phyloP scores from a whole-genome alignment of 2,113 vertebrate species.

The Camelus dromedarius region DNA sequence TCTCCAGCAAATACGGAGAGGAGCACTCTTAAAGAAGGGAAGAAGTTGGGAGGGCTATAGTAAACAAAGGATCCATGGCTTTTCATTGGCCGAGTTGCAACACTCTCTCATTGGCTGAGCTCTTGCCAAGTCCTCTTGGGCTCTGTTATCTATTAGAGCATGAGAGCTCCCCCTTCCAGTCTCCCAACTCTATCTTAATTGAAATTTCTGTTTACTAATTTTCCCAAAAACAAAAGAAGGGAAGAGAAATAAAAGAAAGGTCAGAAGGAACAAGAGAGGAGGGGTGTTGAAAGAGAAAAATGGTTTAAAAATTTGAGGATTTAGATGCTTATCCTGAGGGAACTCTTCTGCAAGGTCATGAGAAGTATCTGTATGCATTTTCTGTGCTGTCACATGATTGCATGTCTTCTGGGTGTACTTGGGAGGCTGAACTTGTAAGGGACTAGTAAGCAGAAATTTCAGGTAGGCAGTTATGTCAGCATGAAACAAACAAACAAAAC shows the following conservation, averaged over 20 bases:
- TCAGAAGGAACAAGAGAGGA: not conserved
- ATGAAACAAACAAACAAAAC: not conserved
- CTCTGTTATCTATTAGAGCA: not conserved
- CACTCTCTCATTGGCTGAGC: not conserved
- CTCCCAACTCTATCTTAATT: not conserved
- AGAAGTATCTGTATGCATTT: not conserved
- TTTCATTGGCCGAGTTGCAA: not conserved
- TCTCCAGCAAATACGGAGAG: not conserved
- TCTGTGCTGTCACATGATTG: not conserved
- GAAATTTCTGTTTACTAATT: not conserved
- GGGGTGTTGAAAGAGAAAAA: not conserved
- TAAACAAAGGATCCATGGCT: not conserved
- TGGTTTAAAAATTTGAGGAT: not conserved
- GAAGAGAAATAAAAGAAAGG: not conserved
- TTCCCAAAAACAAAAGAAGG: not conserved
- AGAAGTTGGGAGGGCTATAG: not conserved
- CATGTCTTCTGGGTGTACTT: not conserved
- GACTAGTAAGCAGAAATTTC: not conserved
- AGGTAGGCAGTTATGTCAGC: not conserved
- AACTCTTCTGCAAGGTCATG: too few relatives aligned
- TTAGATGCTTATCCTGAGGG: not conserved
- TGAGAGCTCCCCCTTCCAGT: not conserved
- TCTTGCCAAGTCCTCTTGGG: not conserved
- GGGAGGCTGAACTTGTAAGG: not conserved
- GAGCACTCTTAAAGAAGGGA: not conserved